Evolutionary conservation across 23 tunicate genomes (phyloP), one percentile per base, ranked within the genome.

Genomic region (Trididemnum nubilum): DNA sequence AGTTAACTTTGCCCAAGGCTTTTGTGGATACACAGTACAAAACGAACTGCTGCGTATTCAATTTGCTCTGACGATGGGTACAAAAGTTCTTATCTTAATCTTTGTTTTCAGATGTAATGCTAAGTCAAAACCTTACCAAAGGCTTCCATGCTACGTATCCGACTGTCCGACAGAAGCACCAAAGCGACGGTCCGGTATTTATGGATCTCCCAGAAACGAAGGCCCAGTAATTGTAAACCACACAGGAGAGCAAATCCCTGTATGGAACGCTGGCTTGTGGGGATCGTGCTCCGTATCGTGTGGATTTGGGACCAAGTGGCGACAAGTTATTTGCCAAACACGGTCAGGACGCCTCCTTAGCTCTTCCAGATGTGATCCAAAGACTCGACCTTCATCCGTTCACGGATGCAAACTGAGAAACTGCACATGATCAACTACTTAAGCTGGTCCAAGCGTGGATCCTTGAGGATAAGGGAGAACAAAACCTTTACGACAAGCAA

Each of bases 221-320:
- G 83, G 78, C 19, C 82, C 73, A 4, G 34, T 73, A 4, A 77
- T 37, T 29, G 66, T 54, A 18, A 86, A 72, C 21, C 32, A 26
- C 21, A 29, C 33, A 0, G 73, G 65, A 2, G 49, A 15, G 7
- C 76, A 78, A 0, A 32, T 37, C 64, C 81, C 93, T 7, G 34
- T 80, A 34, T 93, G 98, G 98, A 73, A 54, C 44, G 86, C 75
- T 35, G 98, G 98, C 18, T 52, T 52, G 49, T 93, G 98, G 98
- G 87, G 90, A 2, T 75, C 86, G 4, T 93, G 98, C 51, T 93
- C 98, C 51, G 37, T 49, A 23, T 87, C 98, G 0, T 93, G 98
- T 49, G 98, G 92, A 0, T 63, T 72, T 18, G 98, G 98, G n/a
- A 84, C 72, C 57, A 93, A 93, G 75, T 38, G 34, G 51, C 73